Conservation (phyloP, 2,797 vertebrate genomes). For the Gadopsis marmoratus region DNA sequence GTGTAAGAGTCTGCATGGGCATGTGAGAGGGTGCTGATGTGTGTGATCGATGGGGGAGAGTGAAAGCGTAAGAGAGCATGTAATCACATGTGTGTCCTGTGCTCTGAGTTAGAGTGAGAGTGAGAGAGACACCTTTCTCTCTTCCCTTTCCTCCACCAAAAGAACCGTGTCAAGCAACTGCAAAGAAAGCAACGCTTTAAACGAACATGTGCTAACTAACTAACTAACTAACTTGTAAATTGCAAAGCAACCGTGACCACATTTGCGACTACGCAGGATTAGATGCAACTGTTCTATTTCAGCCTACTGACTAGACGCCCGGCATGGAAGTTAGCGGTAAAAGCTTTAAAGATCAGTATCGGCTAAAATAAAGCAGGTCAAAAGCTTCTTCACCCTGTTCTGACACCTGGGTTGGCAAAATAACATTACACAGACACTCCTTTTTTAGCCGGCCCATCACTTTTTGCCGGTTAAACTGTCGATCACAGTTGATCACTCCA, state of each 20-base stretch:
- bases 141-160: slow-evolving; percentile 40
- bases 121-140: slow-evolving; percentile 66
- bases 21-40: slow-evolving; percentile 41
- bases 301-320: neutral
- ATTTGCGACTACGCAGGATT: neutral
- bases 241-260: neutral
- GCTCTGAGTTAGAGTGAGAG: neutral
- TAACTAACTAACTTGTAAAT: neutral
- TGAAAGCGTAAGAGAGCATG: slow-evolving; percentile 51
- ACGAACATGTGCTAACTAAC: neutral
- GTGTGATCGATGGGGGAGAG: slow-evolving; percentile 21
- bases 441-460: neutral
- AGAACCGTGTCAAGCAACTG: slow-evolving; percentile 42
- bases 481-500: neutral
- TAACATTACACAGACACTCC: neutral
- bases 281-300: neutral
- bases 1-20: slow-evolving; percentile 13
- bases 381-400: neutral
- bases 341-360: neutral
- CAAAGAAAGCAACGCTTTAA: slow-evolving; percentile 8
- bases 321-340: neutral
- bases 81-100: slow-evolving; percentile 73
- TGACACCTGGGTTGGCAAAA: neutral
- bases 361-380: neutral
- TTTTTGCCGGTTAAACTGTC: too few species aligned